Percentiles rank a stretch among this genome's conserved stretches.
These are phyloP conservation scores for Momotus momota DNA, from an alignment of 2,797 vertebrate species.

Conservation along the genomic window DNA sequence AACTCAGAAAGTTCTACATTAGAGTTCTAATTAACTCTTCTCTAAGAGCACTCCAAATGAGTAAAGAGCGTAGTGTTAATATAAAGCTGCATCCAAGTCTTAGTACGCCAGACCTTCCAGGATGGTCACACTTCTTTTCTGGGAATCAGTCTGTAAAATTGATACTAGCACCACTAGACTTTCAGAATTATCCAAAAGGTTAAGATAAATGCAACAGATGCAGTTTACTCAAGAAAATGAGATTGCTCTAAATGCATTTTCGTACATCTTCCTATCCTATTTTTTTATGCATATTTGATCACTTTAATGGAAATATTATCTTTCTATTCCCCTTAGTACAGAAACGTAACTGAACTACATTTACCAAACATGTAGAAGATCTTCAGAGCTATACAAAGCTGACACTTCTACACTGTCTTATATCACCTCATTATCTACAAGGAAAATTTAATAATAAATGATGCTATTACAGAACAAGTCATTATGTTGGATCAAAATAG, in stretches of 20 bases:
- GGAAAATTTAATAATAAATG: constrained; percentile 63
- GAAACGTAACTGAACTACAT: constrained; percentile 57
- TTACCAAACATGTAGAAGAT: constrained; percentile 46
- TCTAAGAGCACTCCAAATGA: constrained; percentile 6
- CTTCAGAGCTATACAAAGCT: constrained; percentile 56
- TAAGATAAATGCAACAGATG: constrained; percentile 14
- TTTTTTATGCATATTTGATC: constrained; percentile 61
- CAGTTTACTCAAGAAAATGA: constrained; percentile 47
- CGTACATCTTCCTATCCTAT: constrained; percentile 33
- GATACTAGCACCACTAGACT: not conserved
- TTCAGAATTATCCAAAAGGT: constrained; percentile 28
- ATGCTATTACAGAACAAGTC: constrained; percentile 49
- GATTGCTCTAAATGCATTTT: constrained; percentile 60
- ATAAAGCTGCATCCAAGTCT: not conserved
- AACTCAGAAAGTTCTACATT: constrained; percentile 38
- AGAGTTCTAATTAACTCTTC: constrained; percentile 50
- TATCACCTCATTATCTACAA: constrained; percentile 38
- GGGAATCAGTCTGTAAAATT: not conserved
- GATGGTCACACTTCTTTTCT: constrained; percentile 5
- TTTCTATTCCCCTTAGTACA: constrained; percentile 58
- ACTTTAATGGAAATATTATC: constrained; percentile 74
- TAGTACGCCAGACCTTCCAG: not conserved
- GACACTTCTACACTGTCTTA: constrained; percentile 31
- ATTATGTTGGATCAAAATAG: constrained; percentile 60
- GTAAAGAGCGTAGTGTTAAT: constrained; percentile 2